Conservation (phyloP, 2,797 vertebrate species). For the Acrossocheilus fasciatus region DNA sequence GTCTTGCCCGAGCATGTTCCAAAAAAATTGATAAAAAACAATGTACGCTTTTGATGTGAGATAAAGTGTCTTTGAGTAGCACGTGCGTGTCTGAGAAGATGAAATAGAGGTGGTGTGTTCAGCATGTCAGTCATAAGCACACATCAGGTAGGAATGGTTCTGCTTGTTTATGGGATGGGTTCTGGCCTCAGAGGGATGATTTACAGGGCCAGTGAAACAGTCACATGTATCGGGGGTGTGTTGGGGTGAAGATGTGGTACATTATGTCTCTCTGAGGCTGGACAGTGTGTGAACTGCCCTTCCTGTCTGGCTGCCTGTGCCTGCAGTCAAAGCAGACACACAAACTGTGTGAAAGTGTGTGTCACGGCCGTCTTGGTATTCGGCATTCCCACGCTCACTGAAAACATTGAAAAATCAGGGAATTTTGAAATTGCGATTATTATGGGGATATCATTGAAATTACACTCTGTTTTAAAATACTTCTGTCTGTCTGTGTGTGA, state of each 20-base stretch:
- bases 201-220: neutral
- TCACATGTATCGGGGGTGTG: constrained; percentile 28
- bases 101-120: constrained; percentile 2
- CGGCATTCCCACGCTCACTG: neutral
- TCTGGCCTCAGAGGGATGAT: neutral
- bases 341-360: constrained; percentile 21
- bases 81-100: neutral
- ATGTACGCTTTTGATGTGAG: constrained; percentile 30
- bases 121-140: neutral
- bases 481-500: neutral
- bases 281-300: constrained; percentile 32
- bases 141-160: neutral
- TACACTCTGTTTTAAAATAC: neutral
- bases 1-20: constrained; percentile 1
- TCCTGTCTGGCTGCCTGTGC: constrained; percentile 46
- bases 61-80: constrained; percentile 27
- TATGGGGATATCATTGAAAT: neutral
- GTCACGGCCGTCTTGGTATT: neutral
- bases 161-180: neutral
- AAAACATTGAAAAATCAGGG: neutral
- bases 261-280: constrained; percentile 1
- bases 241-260: constrained; percentile 27
- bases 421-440: neutral
- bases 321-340: constrained; percentile 17
- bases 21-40: constrained; percentile 1